Conservation (phyloP, 2,113 vertebrate species). For the Bucco capensis region DNA sequence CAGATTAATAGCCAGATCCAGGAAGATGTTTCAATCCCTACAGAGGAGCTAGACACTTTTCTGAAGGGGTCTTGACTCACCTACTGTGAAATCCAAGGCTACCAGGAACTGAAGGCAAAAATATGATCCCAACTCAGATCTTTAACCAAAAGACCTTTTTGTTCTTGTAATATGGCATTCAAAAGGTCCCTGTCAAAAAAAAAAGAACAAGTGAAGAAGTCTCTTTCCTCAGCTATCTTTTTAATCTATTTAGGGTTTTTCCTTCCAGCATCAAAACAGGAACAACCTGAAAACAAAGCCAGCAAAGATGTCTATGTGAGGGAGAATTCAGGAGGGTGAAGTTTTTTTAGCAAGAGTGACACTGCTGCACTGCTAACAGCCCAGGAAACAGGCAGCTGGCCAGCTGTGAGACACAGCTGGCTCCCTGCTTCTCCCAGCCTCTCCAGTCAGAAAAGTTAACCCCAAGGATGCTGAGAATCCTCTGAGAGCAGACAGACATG, state of each 20-base stretch:
- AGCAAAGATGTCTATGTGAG: not conserved
- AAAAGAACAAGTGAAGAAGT: not conserved
- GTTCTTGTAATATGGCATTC: not conserved
- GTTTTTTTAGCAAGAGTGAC: not conserved
- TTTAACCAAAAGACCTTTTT: not conserved
- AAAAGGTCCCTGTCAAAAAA: not conserved
- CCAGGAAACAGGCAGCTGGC: not conserved
- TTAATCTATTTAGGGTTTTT: not conserved
- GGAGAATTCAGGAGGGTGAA: not conserved
- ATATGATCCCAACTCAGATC: not conserved
- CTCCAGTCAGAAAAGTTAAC: not conserved
- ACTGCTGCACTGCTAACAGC: not conserved
- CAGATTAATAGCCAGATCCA: not conserved
- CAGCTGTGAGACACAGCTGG: slow-evolving; percentile 32
- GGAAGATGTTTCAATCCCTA: not conserved
- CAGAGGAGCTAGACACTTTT: not conserved
- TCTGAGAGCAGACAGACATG: accelerated
- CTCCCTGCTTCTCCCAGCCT: not conserved
- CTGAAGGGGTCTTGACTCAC: not conserved
- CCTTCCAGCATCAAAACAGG: not conserved
- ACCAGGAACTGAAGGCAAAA: not conserved
- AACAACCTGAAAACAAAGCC: not conserved
- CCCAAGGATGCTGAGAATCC: not conserved
- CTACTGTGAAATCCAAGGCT: not conserved
- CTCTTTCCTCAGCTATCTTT: not conserved